These are phyloP conservation scores for Drosophila subquinaria DNA, from an alignment of 2,888 invertebrate genomes.

Conservation along the genomic window DNA sequence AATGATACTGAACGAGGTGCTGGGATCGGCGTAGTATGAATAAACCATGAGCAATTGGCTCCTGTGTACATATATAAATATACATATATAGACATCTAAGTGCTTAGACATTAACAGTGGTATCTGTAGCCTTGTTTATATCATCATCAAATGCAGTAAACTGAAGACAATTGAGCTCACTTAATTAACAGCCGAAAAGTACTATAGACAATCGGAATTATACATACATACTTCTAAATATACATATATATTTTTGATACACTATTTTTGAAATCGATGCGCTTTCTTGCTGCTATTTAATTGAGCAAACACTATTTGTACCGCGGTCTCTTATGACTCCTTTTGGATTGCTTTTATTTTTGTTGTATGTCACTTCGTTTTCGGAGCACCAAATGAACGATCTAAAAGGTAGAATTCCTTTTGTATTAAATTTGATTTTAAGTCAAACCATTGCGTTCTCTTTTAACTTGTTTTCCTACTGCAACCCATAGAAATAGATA, in stretches of 20 bases:
- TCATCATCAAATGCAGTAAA: conserved; percentile 26
- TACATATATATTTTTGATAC: conserved; percentile 60
- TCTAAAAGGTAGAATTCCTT: conserved; percentile 59
- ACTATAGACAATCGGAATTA: conserved; percentile 13
- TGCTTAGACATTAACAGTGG: conserved; percentile 54
- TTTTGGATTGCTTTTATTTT: conserved; percentile 39
- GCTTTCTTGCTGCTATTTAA: conserved; percentile 12
- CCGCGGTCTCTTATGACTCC: conserved; percentile 12
- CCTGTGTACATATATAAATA: conserved; percentile 71
- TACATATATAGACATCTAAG: conserved; percentile 44
- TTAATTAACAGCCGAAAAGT: conserved; percentile 12
- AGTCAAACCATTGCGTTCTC: conserved; percentile 36
- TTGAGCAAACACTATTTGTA: conserved; percentile 34
- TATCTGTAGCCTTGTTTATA: conserved; percentile 43
- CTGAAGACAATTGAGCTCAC: conserved; percentile 25
- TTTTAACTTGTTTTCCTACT: conserved; percentile 37
- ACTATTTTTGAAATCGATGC: conserved; percentile 28
- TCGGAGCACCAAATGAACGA: conserved; percentile 60
- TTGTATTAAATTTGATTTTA: conserved; percentile 67
- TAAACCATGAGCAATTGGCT: conserved; percentile 11
- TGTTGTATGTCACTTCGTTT: conserved; percentile 68
- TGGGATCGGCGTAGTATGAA: conserved; percentile 79
- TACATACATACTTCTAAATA: not conserved
- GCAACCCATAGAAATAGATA: conserved; percentile 6
- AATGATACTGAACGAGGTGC: conserved; percentile 84